These are phyloP conservation scores for Musca domestica DNA, from an alignment of 1,140 invertebrate genomes.

Conservation along the genomic window DNA sequence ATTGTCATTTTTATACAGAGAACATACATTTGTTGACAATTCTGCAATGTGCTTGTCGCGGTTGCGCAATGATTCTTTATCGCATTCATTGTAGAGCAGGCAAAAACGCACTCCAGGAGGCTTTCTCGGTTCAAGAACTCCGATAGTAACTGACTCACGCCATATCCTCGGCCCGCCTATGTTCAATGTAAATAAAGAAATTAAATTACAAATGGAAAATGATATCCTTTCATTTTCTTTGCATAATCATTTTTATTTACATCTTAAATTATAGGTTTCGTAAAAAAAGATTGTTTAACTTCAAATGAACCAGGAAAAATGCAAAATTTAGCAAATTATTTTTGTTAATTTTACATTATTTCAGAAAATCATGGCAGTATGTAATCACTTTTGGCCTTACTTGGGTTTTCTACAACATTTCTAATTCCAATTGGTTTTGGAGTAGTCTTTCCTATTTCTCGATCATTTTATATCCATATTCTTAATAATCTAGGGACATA, in stretches of 20 bases:
- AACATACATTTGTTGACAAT: conserved; percentile 74
- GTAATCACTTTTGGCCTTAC: no score
- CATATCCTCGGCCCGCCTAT: neutral
- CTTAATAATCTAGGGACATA: no score
- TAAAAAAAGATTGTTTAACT: no score
- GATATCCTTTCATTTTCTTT: neutral
- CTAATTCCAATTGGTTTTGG: no score
- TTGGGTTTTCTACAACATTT: no score
- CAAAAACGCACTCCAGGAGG: conserved; percentile 69
- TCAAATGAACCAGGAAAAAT: no score
- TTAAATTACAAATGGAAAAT: conserved; percentile 44
- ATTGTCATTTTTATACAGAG: neutral
- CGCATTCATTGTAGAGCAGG: conserved; percentile 77
- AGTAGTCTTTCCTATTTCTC: no score
- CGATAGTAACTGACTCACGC: conserved; percentile 39
- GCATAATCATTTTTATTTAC: no score
- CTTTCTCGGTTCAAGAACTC: conserved; percentile 61
- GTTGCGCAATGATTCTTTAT: conserved; percentile 68
- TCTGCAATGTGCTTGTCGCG: conserved; percentile 66
- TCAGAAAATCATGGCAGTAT: no score
- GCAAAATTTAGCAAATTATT: no score
- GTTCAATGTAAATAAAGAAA: neutral
- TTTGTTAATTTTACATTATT: no score
- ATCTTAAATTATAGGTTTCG: neutral
- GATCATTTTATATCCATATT: no score